Evolutionary conservation across 2,797 vertebrate genomes (phyloP).

Genomic region (Borostomias antarcticus): DNA sequence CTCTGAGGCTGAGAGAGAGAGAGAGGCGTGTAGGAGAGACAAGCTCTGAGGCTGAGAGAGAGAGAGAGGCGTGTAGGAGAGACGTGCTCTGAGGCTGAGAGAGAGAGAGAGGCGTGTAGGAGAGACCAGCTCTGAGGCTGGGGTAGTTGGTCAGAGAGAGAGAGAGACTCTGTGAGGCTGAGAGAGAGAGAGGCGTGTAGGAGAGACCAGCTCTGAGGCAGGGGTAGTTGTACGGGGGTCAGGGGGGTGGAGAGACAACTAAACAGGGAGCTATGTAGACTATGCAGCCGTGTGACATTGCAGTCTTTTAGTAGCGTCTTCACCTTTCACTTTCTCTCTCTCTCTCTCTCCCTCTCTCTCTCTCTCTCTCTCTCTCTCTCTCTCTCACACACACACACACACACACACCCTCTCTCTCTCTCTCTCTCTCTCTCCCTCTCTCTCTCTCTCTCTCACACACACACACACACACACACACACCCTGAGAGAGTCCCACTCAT

Average conservation of each 20-base stretch:
- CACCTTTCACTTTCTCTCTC: neutral
- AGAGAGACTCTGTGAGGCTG: neutral
- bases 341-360: too few species aligned
- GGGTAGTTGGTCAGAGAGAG: conserved; percentile 4
- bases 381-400: conserved; percentile 3
- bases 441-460: conserved; percentile 1
- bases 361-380: too few species aligned
- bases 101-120: conserved; percentile 1
- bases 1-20: neutral
- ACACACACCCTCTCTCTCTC: neutral
- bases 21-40: too few species aligned
- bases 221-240: conserved; percentile 1
- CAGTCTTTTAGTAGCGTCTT: conserved; percentile 35
- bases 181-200: neutral
- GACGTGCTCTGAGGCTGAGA: conserved; percentile 6
- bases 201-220: conserved; percentile 8
- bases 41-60: too few species aligned
- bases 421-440: neutral
- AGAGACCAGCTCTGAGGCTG: conserved; percentile 5
- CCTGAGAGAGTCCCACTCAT: too few species aligned
- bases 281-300: conserved; percentile 68
- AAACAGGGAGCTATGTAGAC: conserved; percentile 63
- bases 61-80: neutral
- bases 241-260: conserved; percentile 24
- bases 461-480: conserved; percentile 6